Evolutionary conservation across 2,888 invertebrate genomes (phyloP).

Genomic region (Loripinus fragilis): DNA sequence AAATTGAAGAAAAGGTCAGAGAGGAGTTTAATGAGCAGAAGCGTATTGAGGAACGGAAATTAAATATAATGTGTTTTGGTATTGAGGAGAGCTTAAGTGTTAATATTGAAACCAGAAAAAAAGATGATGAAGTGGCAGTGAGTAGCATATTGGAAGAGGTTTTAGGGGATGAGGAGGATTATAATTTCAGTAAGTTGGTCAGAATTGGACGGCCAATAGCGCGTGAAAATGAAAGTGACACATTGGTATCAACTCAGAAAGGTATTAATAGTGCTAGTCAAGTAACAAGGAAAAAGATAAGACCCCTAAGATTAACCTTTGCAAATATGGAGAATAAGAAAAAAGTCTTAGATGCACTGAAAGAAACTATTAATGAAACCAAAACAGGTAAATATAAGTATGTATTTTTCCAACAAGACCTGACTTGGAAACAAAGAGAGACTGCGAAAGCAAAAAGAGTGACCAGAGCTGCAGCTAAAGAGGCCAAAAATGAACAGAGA

Average conservation of each 20-base stretch:
- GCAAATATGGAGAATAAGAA: neutral
- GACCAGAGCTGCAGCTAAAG: neutral
- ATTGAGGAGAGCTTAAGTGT: neutral
- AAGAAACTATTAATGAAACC: neutral
- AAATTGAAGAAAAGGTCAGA: neutral
- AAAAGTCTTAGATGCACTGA: neutral
- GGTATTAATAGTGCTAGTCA: no score
- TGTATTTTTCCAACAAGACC: constrained; percentile 1
- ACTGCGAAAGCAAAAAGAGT: neutral
- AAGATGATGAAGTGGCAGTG: neutral
- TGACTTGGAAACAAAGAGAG: constrained; percentile 14
- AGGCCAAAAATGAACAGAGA: neutral
- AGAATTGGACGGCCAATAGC: neutral
- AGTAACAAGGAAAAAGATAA: neutral
- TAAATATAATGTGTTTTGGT: constrained; percentile 3
- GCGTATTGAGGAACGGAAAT: neutral
- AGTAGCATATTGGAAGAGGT: neutral
- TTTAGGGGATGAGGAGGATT: neutral
- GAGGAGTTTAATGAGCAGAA: neutral
- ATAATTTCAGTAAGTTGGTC: neutral
- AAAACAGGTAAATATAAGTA: neutral
- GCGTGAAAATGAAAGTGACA: no score
- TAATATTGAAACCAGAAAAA: neutral
- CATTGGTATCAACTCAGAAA: no score
- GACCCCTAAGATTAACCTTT: constrained; percentile 1